Evolutionary conservation across 92 coral and sea anemone genomes (phyloP), one percentile per base, ranked within the genome.

Genomic region (Porites evermanni): DNA sequence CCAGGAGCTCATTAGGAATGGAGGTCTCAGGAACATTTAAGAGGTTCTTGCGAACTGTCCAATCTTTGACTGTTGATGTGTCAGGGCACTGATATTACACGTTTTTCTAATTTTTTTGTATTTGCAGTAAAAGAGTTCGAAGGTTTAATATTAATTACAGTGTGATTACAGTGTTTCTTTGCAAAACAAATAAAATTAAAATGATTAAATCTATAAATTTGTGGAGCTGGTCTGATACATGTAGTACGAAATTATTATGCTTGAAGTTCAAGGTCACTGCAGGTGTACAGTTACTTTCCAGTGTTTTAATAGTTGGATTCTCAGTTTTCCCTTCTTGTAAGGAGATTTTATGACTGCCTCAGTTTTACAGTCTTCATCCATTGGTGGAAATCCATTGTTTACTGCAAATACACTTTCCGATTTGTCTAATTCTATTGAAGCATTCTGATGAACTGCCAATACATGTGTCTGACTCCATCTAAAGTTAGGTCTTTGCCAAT

Each of bases 51-150:
- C 84, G 79, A 78, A 65, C 53, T 78, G 78, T 53, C 78, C 73
- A 66, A 86, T 66, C 21, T 78, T 23, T 66, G 75, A 67, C 20
- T 77, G 84, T 23, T 85, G 89, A 50, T 67, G 64, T 51, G 12
- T 58, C 16, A 29, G 14, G 76, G 51, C 44, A 61, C 82, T 60
- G 26, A 24, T 24, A 24, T 24, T 24, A 24, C 26, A 24, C 26
- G 26, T 24, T 24, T 24, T 24, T 24, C 26, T 24, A 24, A 24
- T 24, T 24, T 24, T 24, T 24, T 24, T 24, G 26, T 24, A 24
- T 24, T 24, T 24, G 26, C 26, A 24, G 26, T 24, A 24, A 24
- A 24, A 24, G 26, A 24, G 26, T 24, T 24, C 26, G 26, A 24
- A 24, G 26, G 26, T 24, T 24, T 24, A 24, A 24, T 24, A 24